Base-by-base conservation (phyloP, 2,888 invertebrate genomes). In the Cosmia pyralina region DNA sequence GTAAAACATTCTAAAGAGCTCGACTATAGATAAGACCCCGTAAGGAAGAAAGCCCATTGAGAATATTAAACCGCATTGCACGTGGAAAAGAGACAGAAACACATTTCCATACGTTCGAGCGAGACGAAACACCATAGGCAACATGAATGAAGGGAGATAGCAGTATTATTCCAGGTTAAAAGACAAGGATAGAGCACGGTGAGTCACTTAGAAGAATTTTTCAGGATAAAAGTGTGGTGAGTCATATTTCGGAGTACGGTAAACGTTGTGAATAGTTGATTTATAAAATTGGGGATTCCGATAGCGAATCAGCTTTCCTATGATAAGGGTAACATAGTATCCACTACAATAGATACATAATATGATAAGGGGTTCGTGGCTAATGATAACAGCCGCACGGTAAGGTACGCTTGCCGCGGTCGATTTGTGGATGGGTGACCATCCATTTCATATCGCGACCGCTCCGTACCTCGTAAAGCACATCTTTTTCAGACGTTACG, bases 161-260 rank as follows among this genome's bases (percentile, higher is more conserved):
- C 48, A 17, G 63, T 22, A 77, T 69, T 64, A 68, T 68, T 41
- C 22, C 57, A n/a, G 22, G 69, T 64, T 46, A 73, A 73, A 53
- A 52, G 71, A 86, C 72, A 84, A 80, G 76, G 86, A 87, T 69
- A 59, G 75, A 65, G 48, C 48, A 73, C 17, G 5, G 38, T 87
- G 87, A 87, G 76, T 87, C 87, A 87, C 58, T 22, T 11, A 3
- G 15, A 60, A 73, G 41, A 62, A 52, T 76, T 77, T 78, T 85
- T 85, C 69, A 76, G 83, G 70, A 76, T 77, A 57, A 8, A 38
- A 58, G n/a, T 48, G 28, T 57, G 50, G 58, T 86, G 86, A 85
- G 74, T 85, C 86, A 85, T 34, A 67, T 22, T 64, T 67, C 8
- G 59, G 41, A 58, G 66, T 60, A 64, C 38, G n/a, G 5, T 55